Conservation (phyloP, 2,888 invertebrate species). For the Scaptomyza flava region DNA sequence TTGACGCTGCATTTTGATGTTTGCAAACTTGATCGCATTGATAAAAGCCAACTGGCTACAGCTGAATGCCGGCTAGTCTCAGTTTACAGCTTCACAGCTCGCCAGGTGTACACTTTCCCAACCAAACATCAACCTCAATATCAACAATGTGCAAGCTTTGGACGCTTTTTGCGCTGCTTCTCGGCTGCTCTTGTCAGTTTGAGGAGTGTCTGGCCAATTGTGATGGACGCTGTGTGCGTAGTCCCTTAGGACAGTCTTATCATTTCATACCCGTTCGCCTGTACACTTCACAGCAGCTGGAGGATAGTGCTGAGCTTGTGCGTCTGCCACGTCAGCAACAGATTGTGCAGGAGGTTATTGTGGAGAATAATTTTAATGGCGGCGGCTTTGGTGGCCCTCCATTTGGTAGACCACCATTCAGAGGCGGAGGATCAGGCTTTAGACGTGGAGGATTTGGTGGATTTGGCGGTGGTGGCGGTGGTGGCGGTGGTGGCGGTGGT, state of each 20-base stretch:
- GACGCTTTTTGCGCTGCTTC: constrained; percentile 24
- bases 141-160: constrained; percentile 41
- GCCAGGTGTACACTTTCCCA: constrained; percentile 18
- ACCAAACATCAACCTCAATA: background rate
- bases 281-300: constrained; percentile 36
- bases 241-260: constrained; percentile 27
- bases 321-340: constrained; percentile 62
- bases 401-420: constrained; percentile 35
- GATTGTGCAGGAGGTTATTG: constrained; percentile 54
- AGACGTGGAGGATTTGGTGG: constrained; percentile 19
- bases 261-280: constrained; percentile 57
- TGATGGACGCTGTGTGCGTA: constrained; percentile 40
- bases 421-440: constrained; percentile 2
- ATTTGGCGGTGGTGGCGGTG: constrained; percentile 7
- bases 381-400: constrained; percentile 31
- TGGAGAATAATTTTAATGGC: constrained; percentile 51
- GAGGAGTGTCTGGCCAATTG: constrained; percentile 22
- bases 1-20: constrained; percentile 49
- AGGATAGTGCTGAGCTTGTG: constrained; percentile 14
- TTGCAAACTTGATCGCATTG: constrained; percentile 24
- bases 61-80: constrained; percentile 44
- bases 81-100: constrained; percentile 49
- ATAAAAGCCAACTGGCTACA: constrained; percentile 59
- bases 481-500: constrained; percentile 13
- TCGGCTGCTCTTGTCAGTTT: constrained; percentile 10